A percentile compares a stretch with the other conserved stretches of the same genome.
These are phyloP conservation scores for Arenicola marina DNA, from an alignment of 2,888 invertebrate genomes.

Conservation along the genomic window DNA sequence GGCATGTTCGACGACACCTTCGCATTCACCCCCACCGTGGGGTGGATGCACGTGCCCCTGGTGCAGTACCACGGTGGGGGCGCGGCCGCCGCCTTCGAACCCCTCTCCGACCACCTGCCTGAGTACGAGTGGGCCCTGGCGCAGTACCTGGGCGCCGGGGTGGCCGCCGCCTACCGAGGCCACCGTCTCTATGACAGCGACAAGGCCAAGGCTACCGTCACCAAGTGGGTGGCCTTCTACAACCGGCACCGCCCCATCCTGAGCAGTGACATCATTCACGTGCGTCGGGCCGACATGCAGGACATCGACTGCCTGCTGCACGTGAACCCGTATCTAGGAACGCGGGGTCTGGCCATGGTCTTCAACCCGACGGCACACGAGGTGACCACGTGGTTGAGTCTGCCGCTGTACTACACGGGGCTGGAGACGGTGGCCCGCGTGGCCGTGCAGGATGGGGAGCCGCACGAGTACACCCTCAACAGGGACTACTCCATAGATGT, in stretches of 20 bases:
- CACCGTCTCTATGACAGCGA: constrained; percentile 29
- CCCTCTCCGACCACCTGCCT: constrained; percentile 22
- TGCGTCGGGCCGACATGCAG: constrained; percentile 34
- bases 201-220: constrained; percentile 27
- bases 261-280: constrained; percentile 35
- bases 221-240: constrained; percentile 34
- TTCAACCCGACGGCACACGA: constrained; percentile 32
- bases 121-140: constrained; percentile 36
- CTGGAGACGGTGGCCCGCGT: constrained; percentile 18
- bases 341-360: constrained; percentile 33
- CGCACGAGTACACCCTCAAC: constrained; percentile 14
- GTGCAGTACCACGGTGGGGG: constrained; percentile 33
- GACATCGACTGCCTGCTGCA: constrained; percentile 32
- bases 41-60: constrained; percentile 36
- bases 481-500: constrained; percentile 25
- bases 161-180: constrained; percentile 36
- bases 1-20: constrained; percentile 33
- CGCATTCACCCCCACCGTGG: constrained; percentile 26
- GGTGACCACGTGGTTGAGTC: constrained; percentile 12
- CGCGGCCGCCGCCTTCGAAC: constrained; percentile 31
- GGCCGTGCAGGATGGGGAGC: constrained; percentile 15
- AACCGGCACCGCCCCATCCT: constrained; percentile 32
- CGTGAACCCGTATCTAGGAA: constrained; percentile 27
- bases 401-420: constrained; percentile 36
- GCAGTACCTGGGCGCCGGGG: constrained; percentile 35